These are phyloP conservation scores for Cerastoderma edule DNA, from an alignment of 2,888 invertebrate genomes.

Conservation along the genomic window DNA sequence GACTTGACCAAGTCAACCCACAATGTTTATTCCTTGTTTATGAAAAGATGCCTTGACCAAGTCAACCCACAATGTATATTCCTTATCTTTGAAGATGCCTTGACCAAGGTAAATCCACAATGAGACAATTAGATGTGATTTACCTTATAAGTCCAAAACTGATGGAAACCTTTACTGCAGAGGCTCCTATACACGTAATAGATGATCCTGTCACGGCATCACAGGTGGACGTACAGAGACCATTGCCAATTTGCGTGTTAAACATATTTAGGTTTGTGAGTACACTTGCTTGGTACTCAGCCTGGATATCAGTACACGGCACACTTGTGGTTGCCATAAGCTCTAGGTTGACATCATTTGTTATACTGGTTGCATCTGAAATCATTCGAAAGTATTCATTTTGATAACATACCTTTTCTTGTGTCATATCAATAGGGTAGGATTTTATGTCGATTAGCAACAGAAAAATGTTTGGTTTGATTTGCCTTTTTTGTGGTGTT, in stretches of 20 bases:
- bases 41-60: no score
- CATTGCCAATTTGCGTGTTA: conserved; percentile 6
- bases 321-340: conserved; percentile 12
- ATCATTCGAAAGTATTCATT: no score
- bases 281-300: conserved; percentile 20
- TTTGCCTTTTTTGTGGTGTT: no score
- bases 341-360: conserved; percentile 18
- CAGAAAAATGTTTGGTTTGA: no score
- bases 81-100: neutral
- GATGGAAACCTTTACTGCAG: conserved; percentile 10
- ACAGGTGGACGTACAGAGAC: conserved; percentile 22
- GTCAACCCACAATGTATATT: no score
- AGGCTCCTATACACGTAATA: conserved; percentile 3
- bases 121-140: neutral
- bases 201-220: neutral
- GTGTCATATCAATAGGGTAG: no score
- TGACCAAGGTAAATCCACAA: neutral
- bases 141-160: conserved; percentile 40
- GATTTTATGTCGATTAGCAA: no score
- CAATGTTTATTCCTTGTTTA: no score
- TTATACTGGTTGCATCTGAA: conserved; percentile 8
- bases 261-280: conserved; percentile 7
- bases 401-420: no score
- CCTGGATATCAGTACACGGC: neutral
- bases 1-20: no score